Conservation (phyloP, 2,113 vertebrate species). For the Boulengeromyrus knoepffleri region DNA sequence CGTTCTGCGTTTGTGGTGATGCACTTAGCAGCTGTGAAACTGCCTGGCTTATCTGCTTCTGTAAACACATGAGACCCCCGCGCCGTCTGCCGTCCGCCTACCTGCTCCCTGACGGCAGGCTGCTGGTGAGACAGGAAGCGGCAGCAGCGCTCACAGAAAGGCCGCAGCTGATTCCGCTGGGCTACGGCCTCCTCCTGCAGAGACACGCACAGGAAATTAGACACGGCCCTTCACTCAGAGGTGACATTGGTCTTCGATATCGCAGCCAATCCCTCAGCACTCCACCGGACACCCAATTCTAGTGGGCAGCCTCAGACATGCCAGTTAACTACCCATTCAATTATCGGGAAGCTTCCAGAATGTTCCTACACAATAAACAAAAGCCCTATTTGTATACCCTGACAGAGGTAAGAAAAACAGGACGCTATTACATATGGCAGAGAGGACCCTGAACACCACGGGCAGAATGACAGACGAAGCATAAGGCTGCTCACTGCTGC, state of each 20-base stretch:
- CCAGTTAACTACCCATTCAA: background rate
- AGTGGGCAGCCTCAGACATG: background rate
- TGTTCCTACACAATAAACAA: background rate
- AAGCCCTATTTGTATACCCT: background rate
- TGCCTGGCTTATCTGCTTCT: background rate
- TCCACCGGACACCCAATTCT: background rate
- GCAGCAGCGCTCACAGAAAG: constrained; percentile 64
- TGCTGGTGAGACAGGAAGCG: constrained; percentile 62
- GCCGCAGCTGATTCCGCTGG: constrained; percentile 62
- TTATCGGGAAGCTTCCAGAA: background rate
- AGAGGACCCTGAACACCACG: background rate
- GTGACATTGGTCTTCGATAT: background rate
- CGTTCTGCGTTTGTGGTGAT: background rate
- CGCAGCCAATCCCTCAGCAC: background rate
- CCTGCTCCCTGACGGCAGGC: constrained; percentile 68
- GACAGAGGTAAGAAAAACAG: background rate
- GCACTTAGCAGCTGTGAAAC: background rate
- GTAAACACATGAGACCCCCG: background rate
- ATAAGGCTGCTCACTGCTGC: background rate
- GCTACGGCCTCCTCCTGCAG: constrained; percentile 57
- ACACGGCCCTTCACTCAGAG: background rate
- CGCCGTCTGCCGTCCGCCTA: constrained; percentile 27
- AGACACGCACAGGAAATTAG: background rate
- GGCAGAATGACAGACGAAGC: background rate
- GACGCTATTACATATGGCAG: background rate